Evolutionary conservation across 2,888 invertebrate genomes (phyloP), one percentile per base, ranked within the genome.

Genomic region (Sphaerophoria taeniata): DNA sequence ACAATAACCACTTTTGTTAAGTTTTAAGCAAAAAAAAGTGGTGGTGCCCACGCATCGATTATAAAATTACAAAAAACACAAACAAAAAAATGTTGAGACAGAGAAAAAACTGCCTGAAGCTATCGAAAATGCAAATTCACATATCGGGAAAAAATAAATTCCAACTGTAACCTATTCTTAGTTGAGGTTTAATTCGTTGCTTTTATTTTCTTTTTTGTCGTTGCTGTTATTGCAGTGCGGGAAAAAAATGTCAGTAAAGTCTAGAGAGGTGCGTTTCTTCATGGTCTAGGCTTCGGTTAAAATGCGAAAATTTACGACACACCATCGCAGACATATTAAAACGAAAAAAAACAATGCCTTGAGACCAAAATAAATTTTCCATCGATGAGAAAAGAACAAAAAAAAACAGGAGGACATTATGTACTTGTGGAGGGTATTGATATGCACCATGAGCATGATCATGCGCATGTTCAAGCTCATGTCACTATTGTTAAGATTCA

Each of bases 111-210:
- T 60, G 72, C 81, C 85, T 33, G 33, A 31, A 76, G 85, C 73
- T 14, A 73, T 70, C 69, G 69, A 81, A 77, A 85, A 85, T 85
- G 85, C 81, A 85, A 85, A 85, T 85, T 77, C 63, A 65, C 73
- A 69, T 77, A 69, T 70, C 67, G 24, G 39, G 51, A 67, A 53
- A 67, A 76, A 70, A 77, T 74, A 81, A 76, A 77, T 80, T 71
- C 61, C 24, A 76, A 76, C 60, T 45, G 39, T 63, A 69, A 36
- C 36, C 58, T 72, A 49, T 65, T 39, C 69, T 60, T 51, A 34
- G 43, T 43, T 39, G 39, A 9, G n/a, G 43, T 34, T 43, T 24
- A 24, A 24, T 24, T 24, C 24, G 43, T 31, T 63, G 45, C 56
- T 4, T 53, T 34, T 58, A n/a, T 16, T 65, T 11, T 31, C 65